Evolutionary conservation across 1,140 invertebrate species (phyloP).

Genomic region (Eumeta japonica): DNA sequence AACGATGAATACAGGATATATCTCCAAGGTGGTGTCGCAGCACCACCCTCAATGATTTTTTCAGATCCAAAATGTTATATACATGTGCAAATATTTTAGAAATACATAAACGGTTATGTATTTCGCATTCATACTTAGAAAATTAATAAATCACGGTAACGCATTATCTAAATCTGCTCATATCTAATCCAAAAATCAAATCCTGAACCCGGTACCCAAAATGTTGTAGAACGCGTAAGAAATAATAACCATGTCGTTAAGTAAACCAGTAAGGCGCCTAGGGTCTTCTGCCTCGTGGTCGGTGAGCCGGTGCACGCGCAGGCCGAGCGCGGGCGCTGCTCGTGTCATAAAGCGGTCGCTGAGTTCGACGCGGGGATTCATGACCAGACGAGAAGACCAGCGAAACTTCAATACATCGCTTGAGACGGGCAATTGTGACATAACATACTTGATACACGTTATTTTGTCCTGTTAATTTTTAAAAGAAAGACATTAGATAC

Average conservation of each 20-base stretch:
- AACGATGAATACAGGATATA: too few species aligned
- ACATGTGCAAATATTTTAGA: too few species aligned
- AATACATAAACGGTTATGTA: too few species aligned
- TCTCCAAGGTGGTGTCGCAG: too few species aligned
- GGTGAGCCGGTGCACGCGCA: constrained; percentile 18
- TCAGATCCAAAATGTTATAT: too few species aligned
- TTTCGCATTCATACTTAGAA: too few species aligned
- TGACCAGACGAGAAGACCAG: constrained; percentile 21
- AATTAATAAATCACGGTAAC: too few species aligned
- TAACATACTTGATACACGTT: constrained; percentile 16
- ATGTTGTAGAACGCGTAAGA: too few species aligned
- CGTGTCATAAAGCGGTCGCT: constrained; percentile 11
- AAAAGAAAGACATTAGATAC: neutral
- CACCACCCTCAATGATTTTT: too few species aligned
- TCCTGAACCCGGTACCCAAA: too few species aligned
- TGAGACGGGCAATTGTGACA: constrained; percentile 21
- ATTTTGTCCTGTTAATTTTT: constrained; percentile 22
- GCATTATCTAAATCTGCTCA: too few species aligned
- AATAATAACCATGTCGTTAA: constrained; percentile 13
- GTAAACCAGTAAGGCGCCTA: neutral
- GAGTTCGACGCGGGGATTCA: constrained; percentile 10
- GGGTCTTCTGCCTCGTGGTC: constrained; percentile 5
- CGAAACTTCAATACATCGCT: constrained; percentile 24
- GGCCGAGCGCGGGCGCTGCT: constrained; percentile 13
- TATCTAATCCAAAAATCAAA: too few species aligned